Conservation (phyloP, 2,888 invertebrate species). For the Thereva unica region DNA sequence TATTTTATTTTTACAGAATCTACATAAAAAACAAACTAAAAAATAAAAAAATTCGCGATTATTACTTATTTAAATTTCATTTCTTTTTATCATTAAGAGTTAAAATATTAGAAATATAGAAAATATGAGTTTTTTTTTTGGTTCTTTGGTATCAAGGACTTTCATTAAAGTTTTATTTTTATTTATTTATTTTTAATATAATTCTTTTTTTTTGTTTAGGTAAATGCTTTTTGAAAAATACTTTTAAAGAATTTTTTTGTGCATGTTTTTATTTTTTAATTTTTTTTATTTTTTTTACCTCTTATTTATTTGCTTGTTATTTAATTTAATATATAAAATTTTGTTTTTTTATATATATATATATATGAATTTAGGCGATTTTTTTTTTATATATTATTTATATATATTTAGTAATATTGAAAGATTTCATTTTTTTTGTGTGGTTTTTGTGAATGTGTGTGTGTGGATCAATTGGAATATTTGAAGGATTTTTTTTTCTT, state of each 20-base stretch:
- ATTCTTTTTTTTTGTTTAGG: neutral
- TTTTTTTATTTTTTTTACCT: no score
- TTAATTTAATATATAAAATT: no score
- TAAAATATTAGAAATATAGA: slow-evolving; percentile 11
- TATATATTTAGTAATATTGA: neutral
- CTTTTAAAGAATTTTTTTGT: neutral
- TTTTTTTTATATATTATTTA: no score
- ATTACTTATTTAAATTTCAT: neutral
- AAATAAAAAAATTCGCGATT: no score
- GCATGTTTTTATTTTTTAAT: no score
- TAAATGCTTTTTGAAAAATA: neutral
- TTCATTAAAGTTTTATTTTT: neutral
- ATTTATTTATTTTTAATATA: slow-evolving; percentile 1
- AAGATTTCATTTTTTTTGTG: neutral
- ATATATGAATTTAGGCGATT: no score
- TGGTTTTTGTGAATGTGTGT: slow-evolving; percentile 1
- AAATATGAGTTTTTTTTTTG: slow-evolving; percentile 29
- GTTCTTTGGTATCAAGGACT: slow-evolving; percentile 23
- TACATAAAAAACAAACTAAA: no score
- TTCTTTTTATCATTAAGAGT: slow-evolving; percentile 15
- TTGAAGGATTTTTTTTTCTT: slow-evolving; percentile 1
- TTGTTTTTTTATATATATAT: no score
- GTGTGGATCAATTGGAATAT: slow-evolving; percentile 26
- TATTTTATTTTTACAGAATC: no score
- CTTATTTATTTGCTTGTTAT: no score